Evolutionary conservation across 2,888 invertebrate genomes (phyloP).

Genomic region (Aethes cnicana): DNA sequence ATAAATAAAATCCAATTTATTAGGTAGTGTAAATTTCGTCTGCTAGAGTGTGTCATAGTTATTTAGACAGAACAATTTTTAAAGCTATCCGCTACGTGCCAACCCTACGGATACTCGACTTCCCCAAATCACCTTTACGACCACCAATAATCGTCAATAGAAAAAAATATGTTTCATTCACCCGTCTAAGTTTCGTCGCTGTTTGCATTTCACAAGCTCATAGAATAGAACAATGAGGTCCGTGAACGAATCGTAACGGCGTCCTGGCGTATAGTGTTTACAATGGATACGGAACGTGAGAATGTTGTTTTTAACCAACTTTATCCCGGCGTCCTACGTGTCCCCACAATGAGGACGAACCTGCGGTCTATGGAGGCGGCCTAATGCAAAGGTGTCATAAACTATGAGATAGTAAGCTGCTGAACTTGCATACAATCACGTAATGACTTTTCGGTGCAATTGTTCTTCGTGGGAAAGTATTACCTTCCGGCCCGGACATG

Average conservation of each 20-base stretch:
- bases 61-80: constrained; percentile 53
- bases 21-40: too few relatives aligned
- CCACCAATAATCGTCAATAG: constrained; percentile 35
- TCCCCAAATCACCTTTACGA: constrained; percentile 42
- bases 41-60: constrained; percentile 38
- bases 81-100: constrained; percentile 63
- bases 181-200: constrained; percentile 47
- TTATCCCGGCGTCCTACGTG: constrained; percentile 68
- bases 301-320: constrained; percentile 67
- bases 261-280: constrained; percentile 66
- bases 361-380: constrained; percentile 67
- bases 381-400: constrained; percentile 68
- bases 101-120: constrained; percentile 53
- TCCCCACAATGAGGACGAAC: constrained; percentile 58
- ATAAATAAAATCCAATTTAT: too few relatives aligned
- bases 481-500: constrained; percentile 50
- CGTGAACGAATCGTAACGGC: constrained; percentile 72
- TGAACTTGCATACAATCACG: constrained; percentile 73
- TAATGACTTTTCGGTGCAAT: constrained; percentile 71
- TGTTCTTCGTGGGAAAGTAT: constrained; percentile 69
- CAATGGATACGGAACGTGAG: constrained; percentile 75
- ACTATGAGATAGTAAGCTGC: constrained; percentile 66
- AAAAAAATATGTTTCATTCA: constrained; percentile 56
- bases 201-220: constrained; percentile 71
- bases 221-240: constrained; percentile 69